phyloP scores from a whole-genome alignment of 2,888 invertebrate species.

The Caradrina clavipalpis region DNA sequence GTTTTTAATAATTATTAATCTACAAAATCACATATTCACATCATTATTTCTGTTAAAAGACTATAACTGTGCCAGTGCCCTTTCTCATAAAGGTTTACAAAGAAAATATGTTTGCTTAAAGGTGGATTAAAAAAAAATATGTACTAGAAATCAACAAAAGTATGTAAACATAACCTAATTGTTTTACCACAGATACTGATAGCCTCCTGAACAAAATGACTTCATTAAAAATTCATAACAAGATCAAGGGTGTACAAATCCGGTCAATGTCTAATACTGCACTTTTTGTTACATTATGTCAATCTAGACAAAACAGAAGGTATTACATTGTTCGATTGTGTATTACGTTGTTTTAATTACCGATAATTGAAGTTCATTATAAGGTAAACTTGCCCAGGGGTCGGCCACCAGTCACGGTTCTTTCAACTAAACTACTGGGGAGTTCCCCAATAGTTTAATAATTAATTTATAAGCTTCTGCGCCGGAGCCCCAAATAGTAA shows the following conservation, averaged over 20 bases:
- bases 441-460: too few relatives aligned
- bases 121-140: neutral
- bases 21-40: too few relatives aligned
- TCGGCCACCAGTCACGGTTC: too few relatives aligned
- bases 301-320: slow-evolving; percentile 1
- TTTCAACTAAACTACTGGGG: too few relatives aligned
- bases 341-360: neutral
- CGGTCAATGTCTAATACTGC: slow-evolving; percentile 30
- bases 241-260: slow-evolving; percentile 29
- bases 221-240: slow-evolving; percentile 8
- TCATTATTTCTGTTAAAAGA: too few relatives aligned
- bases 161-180: neutral
- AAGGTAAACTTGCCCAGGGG: neutral
- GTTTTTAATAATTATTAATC: too few relatives aligned
- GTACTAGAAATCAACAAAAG: neutral
- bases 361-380: neutral
- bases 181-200: neutral
- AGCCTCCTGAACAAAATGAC: slow-evolving; percentile 6
- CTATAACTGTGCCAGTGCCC: too few relatives aligned
- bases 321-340: neutral
- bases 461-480: too few relatives aligned
- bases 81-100: too few relatives aligned
- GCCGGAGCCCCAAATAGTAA: too few relatives aligned
- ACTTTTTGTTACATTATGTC: slow-evolving; percentile 18
- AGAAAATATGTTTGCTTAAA: too few relatives aligned